Evolutionary conservation across 2,797 vertebrate genomes (phyloP).

Genomic region (Sparidentex hasta): DNA sequence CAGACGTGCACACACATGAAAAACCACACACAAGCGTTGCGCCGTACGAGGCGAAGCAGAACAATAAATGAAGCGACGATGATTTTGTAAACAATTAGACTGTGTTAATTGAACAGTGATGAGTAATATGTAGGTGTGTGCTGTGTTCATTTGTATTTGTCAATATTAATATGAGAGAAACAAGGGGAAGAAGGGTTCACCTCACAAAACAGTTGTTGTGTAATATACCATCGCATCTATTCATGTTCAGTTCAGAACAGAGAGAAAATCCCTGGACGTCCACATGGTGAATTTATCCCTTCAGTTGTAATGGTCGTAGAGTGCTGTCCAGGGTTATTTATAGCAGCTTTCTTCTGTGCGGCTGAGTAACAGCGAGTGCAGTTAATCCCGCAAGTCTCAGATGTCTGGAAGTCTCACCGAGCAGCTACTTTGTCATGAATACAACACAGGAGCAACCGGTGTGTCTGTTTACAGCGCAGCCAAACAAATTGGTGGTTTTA

Average conservation of each 20-base stretch:
- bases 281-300: neutral
- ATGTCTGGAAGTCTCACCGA: neutral
- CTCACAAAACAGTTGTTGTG: constrained; percentile 1
- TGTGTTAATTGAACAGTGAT: constrained; percentile 28
- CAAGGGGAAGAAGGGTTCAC: neutral
- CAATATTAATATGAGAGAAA: constrained; percentile 22
- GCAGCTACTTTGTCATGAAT: neutral
- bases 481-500: neutral
- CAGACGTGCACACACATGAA: constrained; percentile 31
- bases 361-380: neutral
- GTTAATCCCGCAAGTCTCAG: neutral
- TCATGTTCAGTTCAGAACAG: neutral
- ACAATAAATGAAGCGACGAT: constrained; percentile 61
- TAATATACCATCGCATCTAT: constrained; percentile 16
- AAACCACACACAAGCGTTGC: constrained; percentile 3
- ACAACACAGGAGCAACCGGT: neutral
- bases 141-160: constrained; percentile 42
- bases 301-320: neutral
- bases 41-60: constrained; percentile 32
- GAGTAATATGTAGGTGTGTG: constrained; percentile 33
- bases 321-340: neutral
- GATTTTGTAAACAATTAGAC: constrained; percentile 43
- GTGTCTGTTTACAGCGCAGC: neutral
- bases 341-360: no score
- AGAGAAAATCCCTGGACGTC: neutral